Percentiles rank a stretch among this genome's conserved stretches.
phyloP scores from a whole-genome alignment of 1,140 invertebrate species.

The Bicyclus anynana region DNA sequence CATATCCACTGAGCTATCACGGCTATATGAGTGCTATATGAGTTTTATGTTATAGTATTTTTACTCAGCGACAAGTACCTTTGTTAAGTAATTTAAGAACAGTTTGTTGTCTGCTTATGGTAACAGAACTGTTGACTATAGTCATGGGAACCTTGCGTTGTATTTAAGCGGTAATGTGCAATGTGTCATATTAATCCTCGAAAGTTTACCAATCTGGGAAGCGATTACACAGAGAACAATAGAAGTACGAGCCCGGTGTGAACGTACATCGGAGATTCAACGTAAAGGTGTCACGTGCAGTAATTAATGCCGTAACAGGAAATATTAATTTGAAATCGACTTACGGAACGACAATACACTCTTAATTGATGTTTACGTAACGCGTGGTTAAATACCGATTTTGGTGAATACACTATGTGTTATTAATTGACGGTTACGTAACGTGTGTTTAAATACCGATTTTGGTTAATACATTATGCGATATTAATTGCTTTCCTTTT shows the following conservation, averaged over 20 bases:
- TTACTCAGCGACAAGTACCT: no score
- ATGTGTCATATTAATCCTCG: conserved; percentile 31
- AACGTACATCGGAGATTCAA: conserved; percentile 19
- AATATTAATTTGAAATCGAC: conserved; percentile 5
- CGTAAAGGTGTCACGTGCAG: conserved; percentile 14
- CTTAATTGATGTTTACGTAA: conserved; percentile 7
- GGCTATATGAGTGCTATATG: no score
- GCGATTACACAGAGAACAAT: conserved; percentile 29
- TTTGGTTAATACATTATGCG: no score
- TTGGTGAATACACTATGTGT: background rate
- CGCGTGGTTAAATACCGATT: background rate
- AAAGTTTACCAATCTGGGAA: conserved; percentile 57
- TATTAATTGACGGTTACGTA: no score
- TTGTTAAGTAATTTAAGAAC: no score
- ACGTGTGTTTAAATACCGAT: no score
- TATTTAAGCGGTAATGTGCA: conserved; percentile 12
- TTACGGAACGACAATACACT: background rate
- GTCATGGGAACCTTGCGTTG: background rate
- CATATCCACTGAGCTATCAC: no score
- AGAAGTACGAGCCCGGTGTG: conserved; percentile 15
- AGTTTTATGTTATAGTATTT: no score
- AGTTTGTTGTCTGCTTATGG: no score
- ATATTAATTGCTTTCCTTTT: no score
- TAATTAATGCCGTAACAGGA: conserved; percentile 9
- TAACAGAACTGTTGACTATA: no score